Evolutionary conservation across 2,888 invertebrate genomes (phyloP).

Genomic region (Phorcus lineatus): DNA sequence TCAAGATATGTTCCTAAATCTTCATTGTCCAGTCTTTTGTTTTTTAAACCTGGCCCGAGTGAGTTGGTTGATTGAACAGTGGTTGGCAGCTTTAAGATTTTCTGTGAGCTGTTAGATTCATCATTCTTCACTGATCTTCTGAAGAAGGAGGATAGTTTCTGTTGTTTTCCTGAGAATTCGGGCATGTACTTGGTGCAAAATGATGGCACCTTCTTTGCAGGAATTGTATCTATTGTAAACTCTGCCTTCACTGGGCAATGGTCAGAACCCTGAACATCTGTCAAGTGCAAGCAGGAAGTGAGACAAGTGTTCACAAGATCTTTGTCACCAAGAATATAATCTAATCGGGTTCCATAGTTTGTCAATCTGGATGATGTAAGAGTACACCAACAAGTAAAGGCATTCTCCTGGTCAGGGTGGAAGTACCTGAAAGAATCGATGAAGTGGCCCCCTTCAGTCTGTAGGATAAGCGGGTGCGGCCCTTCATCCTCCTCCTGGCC

Average conservation of each 20-base stretch:
- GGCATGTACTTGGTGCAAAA: constrained; percentile 76
- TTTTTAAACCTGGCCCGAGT: too few species aligned
- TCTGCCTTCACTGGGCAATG: constrained; percentile 77
- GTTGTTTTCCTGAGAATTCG: constrained; percentile 76
- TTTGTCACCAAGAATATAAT: constrained; percentile 76
- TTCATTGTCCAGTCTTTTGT: not conserved
- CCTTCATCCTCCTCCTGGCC: not conserved
- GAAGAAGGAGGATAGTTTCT: constrained; percentile 69
- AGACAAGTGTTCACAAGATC: constrained; percentile 55
- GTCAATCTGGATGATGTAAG: constrained; percentile 75
- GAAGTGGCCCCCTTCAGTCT: constrained; percentile 66
- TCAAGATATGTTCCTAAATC: not conserved
- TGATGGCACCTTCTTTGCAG: constrained; percentile 70
- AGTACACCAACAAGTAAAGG: constrained; percentile 78
- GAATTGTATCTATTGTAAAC: constrained; percentile 56
- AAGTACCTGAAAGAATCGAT: constrained; percentile 76
- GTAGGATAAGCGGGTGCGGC: not conserved
- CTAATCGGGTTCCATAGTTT: constrained; percentile 78
- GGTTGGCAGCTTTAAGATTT: too few species aligned
- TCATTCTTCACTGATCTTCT: not conserved
- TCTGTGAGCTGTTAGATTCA: not conserved
- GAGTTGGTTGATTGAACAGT: too few species aligned
- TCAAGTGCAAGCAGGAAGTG: constrained; percentile 64
- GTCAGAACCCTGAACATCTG: constrained; percentile 76
- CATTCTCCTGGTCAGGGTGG: constrained; percentile 74